Evolutionary conservation across 2,113 vertebrate genomes (phyloP).

Genomic region (Paraplagusia blochii): DNA sequence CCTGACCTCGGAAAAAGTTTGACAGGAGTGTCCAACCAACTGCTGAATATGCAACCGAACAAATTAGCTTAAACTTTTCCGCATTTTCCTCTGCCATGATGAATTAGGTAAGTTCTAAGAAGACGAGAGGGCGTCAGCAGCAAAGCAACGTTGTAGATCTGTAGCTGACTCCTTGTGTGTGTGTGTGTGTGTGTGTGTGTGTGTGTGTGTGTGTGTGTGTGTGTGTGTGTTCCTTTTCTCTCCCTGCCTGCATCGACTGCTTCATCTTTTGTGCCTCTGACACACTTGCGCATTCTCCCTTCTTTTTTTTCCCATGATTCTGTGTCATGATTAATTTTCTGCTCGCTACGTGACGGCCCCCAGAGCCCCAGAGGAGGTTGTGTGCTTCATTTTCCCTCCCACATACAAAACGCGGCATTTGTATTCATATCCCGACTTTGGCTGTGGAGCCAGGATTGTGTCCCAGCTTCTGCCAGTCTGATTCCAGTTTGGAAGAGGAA

Average conservation of each 20-base stretch:
- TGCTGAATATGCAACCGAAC: no score
- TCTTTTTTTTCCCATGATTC: slow-evolving; percentile 48
- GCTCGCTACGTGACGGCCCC: slow-evolving; percentile 71
- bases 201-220: slow-evolving; percentile 60
- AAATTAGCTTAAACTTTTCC: no score
- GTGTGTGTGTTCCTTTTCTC: slow-evolving; percentile 65
- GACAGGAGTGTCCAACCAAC: no score
- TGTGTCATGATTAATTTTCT: slow-evolving; percentile 75
- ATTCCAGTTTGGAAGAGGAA: slow-evolving; percentile 49
- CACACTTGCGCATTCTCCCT: slow-evolving; percentile 59
- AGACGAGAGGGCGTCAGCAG: no score
- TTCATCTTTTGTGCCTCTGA: slow-evolving; percentile 64
- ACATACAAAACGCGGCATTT: slow-evolving; percentile 67
- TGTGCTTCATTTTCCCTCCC: slow-evolving; percentile 52
- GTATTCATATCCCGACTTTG: slow-evolving; percentile 62
- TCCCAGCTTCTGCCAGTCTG: slow-evolving; percentile 50
- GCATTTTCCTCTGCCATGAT: no score
- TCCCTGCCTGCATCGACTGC: slow-evolving; percentile 46
- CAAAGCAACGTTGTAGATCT: no score
- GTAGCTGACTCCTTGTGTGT: slow-evolving; percentile 12
- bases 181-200: slow-evolving; percentile 63
- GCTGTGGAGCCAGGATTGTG: slow-evolving; percentile 45
- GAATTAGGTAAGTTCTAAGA: no score
- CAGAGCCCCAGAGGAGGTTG: slow-evolving; percentile 67
- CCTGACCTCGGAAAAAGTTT: no score